These are phyloP conservation scores for Ostrea denselamellosa DNA, from an alignment of 1,140 invertebrate species.

Conservation along the genomic window DNA sequence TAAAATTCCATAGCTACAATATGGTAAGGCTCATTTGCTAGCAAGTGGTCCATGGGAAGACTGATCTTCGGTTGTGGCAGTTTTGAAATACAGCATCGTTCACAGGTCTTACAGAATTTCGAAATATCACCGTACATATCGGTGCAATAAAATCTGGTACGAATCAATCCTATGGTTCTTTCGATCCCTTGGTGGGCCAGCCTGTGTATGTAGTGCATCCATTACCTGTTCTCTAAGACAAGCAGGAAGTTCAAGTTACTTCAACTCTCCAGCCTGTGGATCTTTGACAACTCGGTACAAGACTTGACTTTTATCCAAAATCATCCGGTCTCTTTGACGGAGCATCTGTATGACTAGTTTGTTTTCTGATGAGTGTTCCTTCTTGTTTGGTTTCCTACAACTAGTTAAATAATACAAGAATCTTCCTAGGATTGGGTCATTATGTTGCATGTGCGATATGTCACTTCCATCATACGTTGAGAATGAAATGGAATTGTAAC, in stretches of 20 bases:
- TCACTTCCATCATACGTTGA: slow-evolving; percentile 20
- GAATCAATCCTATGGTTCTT: slow-evolving; percentile 11
- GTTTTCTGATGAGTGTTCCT: background rate
- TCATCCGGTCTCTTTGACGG: slow-evolving; percentile 32
- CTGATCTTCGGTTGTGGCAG: slow-evolving; percentile 29
- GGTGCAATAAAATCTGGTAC: slow-evolving; percentile 51
- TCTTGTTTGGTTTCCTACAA: background rate
- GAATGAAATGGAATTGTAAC: slow-evolving; percentile 24
- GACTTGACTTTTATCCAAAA: background rate
- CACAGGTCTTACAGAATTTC: slow-evolving; percentile 39
- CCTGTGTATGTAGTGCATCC: slow-evolving; percentile 45
- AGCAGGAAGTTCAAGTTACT: slow-evolving; percentile 30
- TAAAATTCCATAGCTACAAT: slow-evolving; percentile 58
- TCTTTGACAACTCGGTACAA: slow-evolving; percentile 37
- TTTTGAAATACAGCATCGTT: slow-evolving; percentile 44
- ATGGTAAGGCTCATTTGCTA: slow-evolving; percentile 54
- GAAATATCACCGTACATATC: slow-evolving; percentile 46
- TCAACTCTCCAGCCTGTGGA: slow-evolving; percentile 34
- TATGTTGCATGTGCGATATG: background rate
- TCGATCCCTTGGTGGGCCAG: slow-evolving; percentile 49
- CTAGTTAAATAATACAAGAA: slow-evolving; percentile 9
- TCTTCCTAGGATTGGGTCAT: slow-evolving; percentile 4
- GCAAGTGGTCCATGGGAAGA: slow-evolving; percentile 50
- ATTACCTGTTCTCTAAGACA: background rate
- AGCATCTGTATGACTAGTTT: slow-evolving; percentile 21